These are phyloP conservation scores for Phasia obesa DNA, from an alignment of 2,888 invertebrate genomes.

Conservation along the genomic window DNA sequence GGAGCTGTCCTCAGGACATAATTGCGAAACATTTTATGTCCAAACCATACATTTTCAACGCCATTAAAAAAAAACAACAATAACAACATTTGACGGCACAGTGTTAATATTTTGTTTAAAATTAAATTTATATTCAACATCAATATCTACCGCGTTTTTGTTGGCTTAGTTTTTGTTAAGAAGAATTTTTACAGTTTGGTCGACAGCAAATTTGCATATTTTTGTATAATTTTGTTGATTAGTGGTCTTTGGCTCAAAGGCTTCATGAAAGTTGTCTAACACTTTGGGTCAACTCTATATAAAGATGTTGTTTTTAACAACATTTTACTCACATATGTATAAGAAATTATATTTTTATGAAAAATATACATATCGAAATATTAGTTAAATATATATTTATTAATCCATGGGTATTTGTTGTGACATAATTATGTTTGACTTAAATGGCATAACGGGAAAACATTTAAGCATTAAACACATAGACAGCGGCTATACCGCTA, in stretches of 20 bases:
- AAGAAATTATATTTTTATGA: too few species aligned
- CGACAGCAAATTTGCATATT: not conserved
- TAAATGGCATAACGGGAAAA: too few species aligned
- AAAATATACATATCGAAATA: too few species aligned
- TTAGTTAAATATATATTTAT: too few species aligned
- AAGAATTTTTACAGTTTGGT: not conserved
- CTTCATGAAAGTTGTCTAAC: slow-evolving; percentile 23
- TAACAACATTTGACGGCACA: slow-evolving; percentile 38
- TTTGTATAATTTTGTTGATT: not conserved
- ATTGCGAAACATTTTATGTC: slow-evolving; percentile 51
- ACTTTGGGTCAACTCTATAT: not conserved
- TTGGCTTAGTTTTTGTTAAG: not conserved
- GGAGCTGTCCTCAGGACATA: slow-evolving; percentile 61
- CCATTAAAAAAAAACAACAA: slow-evolving; percentile 1
- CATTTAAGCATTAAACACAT: too few species aligned
- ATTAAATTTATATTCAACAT: slow-evolving; percentile 31
- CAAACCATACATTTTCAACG: slow-evolving; percentile 57
- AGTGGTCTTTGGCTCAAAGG: not conserved
- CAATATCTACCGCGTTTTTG: slow-evolving; percentile 14
- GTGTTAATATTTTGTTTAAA: slow-evolving; percentile 44
- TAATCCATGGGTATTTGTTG: too few species aligned
- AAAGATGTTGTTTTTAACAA: too few species aligned
- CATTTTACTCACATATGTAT: too few species aligned
- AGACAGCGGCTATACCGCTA: too few species aligned
- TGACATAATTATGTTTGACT: too few species aligned